Evolutionary conservation across 1,140 invertebrate species (phyloP).

Genomic region (Brachionus sp.): DNA sequence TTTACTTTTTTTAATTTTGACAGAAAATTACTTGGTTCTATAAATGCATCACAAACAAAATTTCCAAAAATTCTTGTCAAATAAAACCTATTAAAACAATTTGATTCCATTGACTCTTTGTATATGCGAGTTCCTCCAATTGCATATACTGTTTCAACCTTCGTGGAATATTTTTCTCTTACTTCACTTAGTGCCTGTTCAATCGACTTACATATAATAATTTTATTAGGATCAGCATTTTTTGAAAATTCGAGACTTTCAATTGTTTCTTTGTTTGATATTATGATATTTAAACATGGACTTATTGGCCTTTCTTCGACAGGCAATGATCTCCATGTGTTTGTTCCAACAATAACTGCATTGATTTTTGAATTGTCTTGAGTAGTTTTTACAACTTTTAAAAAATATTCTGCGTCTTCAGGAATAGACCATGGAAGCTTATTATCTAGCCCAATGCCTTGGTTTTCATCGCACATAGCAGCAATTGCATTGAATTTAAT

Average conservation of each 20-base stretch:
- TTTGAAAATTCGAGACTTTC: background rate
- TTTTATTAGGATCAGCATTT: background rate
- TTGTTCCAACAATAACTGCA: constrained; percentile 11
- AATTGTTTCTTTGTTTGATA: background rate
- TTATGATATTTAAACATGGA: constrained; percentile 13
- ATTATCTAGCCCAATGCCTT: constrained; percentile 33
- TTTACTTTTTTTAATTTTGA: background rate
- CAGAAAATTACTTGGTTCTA: constrained; percentile 30
- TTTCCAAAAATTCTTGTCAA: constrained; percentile 40
- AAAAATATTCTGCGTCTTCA: constrained; percentile 10
- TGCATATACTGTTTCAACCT: constrained; percentile 11
- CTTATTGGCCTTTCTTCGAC: background rate
- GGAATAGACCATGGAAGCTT: constrained; percentile 7
- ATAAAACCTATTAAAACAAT: constrained; percentile 25
- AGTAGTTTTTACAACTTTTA: constrained; percentile 23
- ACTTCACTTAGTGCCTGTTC: background rate
- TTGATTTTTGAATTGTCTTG: constrained; percentile 15
- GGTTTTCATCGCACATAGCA: constrained; percentile 28
- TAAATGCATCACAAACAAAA: constrained; percentile 29
- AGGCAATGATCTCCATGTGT: constrained; percentile 8
- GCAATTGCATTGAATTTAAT: constrained; percentile 39
- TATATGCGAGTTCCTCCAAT: constrained; percentile 34
- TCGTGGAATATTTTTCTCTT: background rate
- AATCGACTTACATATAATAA: background rate
- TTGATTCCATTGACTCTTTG: background rate